These are phyloP conservation scores for Heterodera carotae DNA, from an alignment of 1,140 invertebrate species.

Conservation along the genomic window DNA sequence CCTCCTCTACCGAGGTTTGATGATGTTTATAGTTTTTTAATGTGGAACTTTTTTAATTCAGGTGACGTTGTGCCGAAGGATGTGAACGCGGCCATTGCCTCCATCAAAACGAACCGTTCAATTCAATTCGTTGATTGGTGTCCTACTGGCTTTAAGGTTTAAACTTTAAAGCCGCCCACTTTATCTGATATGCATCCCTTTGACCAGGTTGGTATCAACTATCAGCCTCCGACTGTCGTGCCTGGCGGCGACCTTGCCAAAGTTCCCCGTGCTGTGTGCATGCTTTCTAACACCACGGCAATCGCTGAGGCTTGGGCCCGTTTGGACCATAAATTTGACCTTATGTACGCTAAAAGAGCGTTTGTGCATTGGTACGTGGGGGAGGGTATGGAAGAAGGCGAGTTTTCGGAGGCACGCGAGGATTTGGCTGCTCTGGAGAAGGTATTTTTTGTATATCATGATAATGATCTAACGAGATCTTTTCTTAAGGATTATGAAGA, in stretches of 20 bases:
- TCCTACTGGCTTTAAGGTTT: conserved; percentile 56
- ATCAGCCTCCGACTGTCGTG: conserved; percentile 62
- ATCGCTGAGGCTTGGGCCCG: conserved; percentile 76
- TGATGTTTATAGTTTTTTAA: conserved; percentile 59
- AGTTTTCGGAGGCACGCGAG: conserved; percentile 81
- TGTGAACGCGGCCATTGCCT: conserved; percentile 71
- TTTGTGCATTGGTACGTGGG: conserved; percentile 76
- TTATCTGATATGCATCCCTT: not conserved
- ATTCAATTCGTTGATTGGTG: conserved; percentile 69
- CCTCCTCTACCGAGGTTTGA: conserved; percentile 49
- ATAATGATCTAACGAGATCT: not conserved
- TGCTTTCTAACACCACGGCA: conserved; percentile 58
- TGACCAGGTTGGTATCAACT: conserved; percentile 62
- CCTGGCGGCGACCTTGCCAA: conserved; percentile 65
- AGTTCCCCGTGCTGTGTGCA: conserved; percentile 67
- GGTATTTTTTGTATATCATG: conserved; percentile 36
- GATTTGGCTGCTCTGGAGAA: conserved; percentile 72
- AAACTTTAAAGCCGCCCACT: not conserved
- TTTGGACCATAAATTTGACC: conserved; percentile 72
- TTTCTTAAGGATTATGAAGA: conserved; percentile 53
- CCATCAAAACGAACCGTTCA: conserved; percentile 67
- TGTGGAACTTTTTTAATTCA: conserved; percentile 50
- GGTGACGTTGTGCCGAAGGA: conserved; percentile 62
- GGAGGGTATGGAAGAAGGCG: conserved; percentile 82
- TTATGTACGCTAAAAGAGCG: conserved; percentile 74